These are phyloP conservation scores for Drosophila kuntzei DNA, from an alignment of 2,888 invertebrate genomes.

Conservation along the genomic window DNA sequence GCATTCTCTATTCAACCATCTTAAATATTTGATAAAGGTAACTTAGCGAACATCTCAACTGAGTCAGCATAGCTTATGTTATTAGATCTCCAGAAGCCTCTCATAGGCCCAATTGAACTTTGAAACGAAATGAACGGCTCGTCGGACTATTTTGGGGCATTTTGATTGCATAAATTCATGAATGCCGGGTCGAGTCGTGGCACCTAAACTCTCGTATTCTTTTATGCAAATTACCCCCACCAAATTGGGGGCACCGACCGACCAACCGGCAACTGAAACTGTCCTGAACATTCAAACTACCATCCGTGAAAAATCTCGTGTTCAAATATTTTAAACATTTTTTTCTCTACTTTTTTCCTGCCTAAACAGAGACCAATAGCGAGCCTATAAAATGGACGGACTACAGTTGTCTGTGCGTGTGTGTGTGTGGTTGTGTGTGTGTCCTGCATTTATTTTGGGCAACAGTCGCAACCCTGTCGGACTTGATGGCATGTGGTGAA, in stretches of 20 bases:
- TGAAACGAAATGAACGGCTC: constrained; percentile 56
- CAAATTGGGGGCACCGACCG: not conserved
- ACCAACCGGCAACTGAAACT: constrained; percentile 60
- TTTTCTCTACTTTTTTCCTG: constrained; percentile 43
- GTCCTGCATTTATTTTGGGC: constrained; percentile 25
- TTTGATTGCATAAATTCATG: constrained; percentile 69
- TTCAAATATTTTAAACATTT: constrained; percentile 81
- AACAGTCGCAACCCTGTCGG: constrained; percentile 40
- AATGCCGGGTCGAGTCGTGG: constrained; percentile 33
- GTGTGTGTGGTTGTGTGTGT: constrained; percentile 10
- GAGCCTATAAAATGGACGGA: constrained; percentile 18
- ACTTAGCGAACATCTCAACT: not conserved
- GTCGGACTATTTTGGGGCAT: constrained; percentile 21
- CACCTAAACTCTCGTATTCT: constrained; percentile 54
- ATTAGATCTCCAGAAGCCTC: constrained; percentile 5
- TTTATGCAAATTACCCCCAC: constrained; percentile 67
- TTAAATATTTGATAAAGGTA: not conserved
- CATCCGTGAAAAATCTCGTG: constrained; percentile 82
- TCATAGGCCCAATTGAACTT: constrained; percentile 11
- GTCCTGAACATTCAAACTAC: constrained; percentile 81
- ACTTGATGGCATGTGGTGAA: not conserved
- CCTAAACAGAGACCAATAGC: constrained; percentile 62
- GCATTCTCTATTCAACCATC: not conserved
- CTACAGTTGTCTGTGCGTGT: not conserved
- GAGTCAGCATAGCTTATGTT: constrained; percentile 1